A percentile compares a stretch with the other conserved stretches of the same genome.
Conservation (phyloP, 2,797 vertebrate species). For the Myotis daubentonii region DNA sequence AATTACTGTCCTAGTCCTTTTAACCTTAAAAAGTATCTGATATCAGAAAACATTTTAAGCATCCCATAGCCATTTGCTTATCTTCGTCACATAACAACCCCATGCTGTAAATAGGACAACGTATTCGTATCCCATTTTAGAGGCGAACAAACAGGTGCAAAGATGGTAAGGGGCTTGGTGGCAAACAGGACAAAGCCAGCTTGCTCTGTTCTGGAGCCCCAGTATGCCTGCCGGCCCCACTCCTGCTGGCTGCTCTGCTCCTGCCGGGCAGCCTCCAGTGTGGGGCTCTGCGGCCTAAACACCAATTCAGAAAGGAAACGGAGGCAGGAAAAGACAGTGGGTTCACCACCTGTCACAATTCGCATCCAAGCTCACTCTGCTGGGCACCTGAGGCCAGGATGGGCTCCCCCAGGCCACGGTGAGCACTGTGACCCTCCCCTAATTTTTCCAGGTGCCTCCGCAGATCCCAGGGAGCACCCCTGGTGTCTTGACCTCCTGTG, state of each 20-base stretch:
- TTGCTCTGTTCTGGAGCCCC: neutral
- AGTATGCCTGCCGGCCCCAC: accelerated
- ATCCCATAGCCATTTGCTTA: slow-evolving; percentile 15
- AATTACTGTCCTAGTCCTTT: neutral
- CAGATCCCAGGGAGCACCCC: neutral
- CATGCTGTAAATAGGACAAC: slow-evolving; percentile 9
- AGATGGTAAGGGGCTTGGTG: neutral
- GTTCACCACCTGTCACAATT: neutral
- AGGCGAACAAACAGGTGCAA: neutral
- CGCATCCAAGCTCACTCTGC: neutral
- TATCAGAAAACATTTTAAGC: slow-evolving; percentile 53
- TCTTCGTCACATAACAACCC: neutral
- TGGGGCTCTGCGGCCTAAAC: neutral
- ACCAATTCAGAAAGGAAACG: neutral
- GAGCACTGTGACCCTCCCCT: neutral
- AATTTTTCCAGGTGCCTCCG: neutral
- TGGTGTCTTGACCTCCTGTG: neutral
- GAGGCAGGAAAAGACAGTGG: neutral
- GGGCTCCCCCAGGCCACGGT: neutral
- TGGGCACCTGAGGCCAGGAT: neutral
- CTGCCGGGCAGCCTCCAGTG: neutral
- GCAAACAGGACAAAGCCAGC: neutral
- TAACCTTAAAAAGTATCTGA: slow-evolving; percentile 29
- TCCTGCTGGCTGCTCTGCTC: neutral
- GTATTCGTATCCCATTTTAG: neutral